phyloP scores from a whole-genome alignment of 1,140 invertebrate genomes.

The Caenorhabditis remanei region DNA sequence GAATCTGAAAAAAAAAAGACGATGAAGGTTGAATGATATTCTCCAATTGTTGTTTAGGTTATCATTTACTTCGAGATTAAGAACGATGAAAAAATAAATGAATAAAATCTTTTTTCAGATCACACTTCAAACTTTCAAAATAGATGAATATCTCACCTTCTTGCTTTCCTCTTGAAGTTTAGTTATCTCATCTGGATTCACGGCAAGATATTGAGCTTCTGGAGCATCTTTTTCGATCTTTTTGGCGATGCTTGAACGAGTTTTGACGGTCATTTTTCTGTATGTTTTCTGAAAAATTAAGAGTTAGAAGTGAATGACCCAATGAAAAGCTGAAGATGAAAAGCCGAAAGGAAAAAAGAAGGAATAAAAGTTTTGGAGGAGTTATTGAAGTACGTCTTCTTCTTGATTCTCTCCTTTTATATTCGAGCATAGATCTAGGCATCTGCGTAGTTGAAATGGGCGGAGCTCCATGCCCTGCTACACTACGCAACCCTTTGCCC shows the following conservation, averaged over 20 bases:
- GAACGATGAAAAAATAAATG: no score
- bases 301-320: no score
- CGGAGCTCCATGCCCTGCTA: conserved; percentile 27
- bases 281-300: conserved; percentile 17
- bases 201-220: conserved; percentile 31
- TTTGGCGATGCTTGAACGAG: conserved; percentile 38
- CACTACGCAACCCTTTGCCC: conserved; percentile 53
- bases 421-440: conserved; percentile 41
- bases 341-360: neutral
- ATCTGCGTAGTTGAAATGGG: conserved; percentile 21
- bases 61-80: no score
- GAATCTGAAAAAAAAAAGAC: conserved; percentile 55
- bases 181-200: conserved; percentile 68
- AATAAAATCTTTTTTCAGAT: no score
- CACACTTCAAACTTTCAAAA: neutral
- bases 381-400: neutral
- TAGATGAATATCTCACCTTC: conserved; percentile 50
- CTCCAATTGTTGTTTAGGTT: no score
- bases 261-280: conserved; percentile 43
- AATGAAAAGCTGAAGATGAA: neutral
- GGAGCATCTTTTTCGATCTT: conserved; percentile 41
- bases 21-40: no score
- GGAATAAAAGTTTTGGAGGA: neutral
- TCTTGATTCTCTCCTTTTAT: conserved; percentile 21
- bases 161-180: conserved; percentile 69